Conservation (phyloP, 2,888 invertebrate genomes). For the Aelia acuminata region DNA sequence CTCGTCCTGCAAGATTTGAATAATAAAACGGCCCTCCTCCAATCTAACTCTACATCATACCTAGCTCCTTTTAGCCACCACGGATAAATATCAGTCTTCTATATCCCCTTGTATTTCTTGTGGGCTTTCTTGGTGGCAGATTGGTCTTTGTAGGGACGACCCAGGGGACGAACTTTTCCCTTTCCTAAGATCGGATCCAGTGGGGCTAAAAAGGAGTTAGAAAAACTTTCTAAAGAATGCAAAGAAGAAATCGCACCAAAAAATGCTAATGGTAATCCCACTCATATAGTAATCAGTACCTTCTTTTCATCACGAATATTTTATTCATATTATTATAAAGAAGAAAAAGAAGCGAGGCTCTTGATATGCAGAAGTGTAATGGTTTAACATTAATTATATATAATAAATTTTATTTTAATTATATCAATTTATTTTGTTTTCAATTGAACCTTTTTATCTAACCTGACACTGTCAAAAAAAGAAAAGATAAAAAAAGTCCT, state of each 20-base stretch:
- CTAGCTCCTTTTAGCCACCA: constrained; percentile 25
- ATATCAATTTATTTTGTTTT: no score
- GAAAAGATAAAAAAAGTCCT: no score
- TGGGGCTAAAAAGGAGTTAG: not conserved
- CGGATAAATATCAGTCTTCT: constrained; percentile 33
- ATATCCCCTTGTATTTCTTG: constrained; percentile 30
- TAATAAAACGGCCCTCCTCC: not conserved
- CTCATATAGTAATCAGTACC: no score
- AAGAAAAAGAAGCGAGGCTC: no score
- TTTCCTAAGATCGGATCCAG: not conserved
- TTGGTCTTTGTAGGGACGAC: not conserved
- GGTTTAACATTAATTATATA: no score
- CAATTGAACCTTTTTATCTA: no score
- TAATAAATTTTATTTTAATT: no score
- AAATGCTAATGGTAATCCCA: not conserved
- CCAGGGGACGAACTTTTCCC: not conserved
- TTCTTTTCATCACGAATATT: no score
- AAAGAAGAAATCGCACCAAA: not conserved
- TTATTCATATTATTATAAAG: no score
- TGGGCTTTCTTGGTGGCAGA: constrained; percentile 12
- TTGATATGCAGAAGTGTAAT: no score
- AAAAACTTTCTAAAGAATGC: not conserved
- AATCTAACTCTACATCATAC: constrained; percentile 48
- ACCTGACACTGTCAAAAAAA: no score
- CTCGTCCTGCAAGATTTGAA: constrained; percentile 29